Percentiles rank a stretch among this genome's conserved stretches.
Evolutionary conservation across 2,797 vertebrate genomes (phyloP).

Genomic region (Molossus alvarezi): DNA sequence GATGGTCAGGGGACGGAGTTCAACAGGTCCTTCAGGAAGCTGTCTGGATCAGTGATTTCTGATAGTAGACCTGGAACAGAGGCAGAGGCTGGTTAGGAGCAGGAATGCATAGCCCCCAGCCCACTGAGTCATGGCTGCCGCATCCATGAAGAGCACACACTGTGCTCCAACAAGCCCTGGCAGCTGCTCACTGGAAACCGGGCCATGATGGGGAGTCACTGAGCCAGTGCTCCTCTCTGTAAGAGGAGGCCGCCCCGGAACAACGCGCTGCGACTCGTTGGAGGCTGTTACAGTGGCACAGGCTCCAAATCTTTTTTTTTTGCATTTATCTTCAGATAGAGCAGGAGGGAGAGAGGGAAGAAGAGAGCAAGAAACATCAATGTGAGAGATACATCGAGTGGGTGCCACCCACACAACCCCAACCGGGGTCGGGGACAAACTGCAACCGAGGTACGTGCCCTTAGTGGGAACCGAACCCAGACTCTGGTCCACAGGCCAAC

Average conservation of each 20-base stretch:
- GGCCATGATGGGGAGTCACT: not conserved
- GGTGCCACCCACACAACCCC: too few species aligned
- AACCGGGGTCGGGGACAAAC: too few species aligned
- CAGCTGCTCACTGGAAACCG: not conserved
- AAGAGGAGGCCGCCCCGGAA: not conserved
- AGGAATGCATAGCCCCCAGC: not conserved
- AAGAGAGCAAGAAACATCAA: too few species aligned
- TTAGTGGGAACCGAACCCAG: too few species aligned
- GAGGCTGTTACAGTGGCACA: not conserved
- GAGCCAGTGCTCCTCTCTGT: not conserved
- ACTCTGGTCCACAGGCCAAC: too few species aligned
- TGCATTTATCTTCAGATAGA: too few species aligned
- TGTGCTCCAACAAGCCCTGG: not conserved
- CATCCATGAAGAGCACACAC: not conserved
- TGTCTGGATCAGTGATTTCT: conserved; percentile 95
- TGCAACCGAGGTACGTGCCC: too few species aligned
- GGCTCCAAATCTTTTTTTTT: too few species aligned
- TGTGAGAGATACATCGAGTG: too few species aligned
- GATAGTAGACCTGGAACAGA: conserved; percentile 94
- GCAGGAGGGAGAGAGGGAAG: too few species aligned
- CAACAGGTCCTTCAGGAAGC: conserved; percentile 97
- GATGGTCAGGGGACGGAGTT: conserved; percentile 96
- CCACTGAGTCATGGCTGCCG: not conserved
- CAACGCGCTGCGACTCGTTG: not conserved
- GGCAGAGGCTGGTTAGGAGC: not conserved